Conservation (phyloP, 2,888 invertebrate species). For the Girardia tigrina region DNA sequence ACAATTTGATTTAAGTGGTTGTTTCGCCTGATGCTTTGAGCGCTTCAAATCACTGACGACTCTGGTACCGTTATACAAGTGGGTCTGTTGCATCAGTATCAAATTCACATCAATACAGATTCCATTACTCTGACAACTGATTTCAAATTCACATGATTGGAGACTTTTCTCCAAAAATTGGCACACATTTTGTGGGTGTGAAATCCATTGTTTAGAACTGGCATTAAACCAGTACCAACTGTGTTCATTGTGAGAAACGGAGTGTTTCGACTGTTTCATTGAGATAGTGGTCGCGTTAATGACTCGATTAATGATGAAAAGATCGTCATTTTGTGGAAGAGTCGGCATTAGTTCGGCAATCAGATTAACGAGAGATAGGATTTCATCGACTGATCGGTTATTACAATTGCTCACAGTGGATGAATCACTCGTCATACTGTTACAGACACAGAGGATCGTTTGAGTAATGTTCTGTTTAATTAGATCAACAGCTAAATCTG, state of each 20-base stretch:
- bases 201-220: conserved; percentile 7
- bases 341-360: conserved; percentile 8
- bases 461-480: conserved; percentile 58
- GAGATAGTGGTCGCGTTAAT: background rate
- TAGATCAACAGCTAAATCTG: conserved; percentile 75
- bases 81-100: background rate
- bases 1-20: background rate
- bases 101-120: background rate
- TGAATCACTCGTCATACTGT: conserved; percentile 4
- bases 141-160: conserved; percentile 16
- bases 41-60: background rate
- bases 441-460: conserved; percentile 10
- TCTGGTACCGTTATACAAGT: background rate
- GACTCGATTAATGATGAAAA: background rate
- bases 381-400: conserved; percentile 3
- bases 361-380: background rate
- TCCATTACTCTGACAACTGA: conserved; percentile 18
- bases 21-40: background rate
- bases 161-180: conserved; percentile 14
- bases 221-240: conserved; percentile 20
- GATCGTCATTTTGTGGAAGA: background rate
- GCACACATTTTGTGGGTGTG: conserved; percentile 15
- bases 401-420: background rate
- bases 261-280: background rate
- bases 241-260: background rate